These are phyloP conservation scores for Passerculus sandwichensis DNA, from an alignment of 2,797 vertebrate species.

Conservation along the genomic window DNA sequence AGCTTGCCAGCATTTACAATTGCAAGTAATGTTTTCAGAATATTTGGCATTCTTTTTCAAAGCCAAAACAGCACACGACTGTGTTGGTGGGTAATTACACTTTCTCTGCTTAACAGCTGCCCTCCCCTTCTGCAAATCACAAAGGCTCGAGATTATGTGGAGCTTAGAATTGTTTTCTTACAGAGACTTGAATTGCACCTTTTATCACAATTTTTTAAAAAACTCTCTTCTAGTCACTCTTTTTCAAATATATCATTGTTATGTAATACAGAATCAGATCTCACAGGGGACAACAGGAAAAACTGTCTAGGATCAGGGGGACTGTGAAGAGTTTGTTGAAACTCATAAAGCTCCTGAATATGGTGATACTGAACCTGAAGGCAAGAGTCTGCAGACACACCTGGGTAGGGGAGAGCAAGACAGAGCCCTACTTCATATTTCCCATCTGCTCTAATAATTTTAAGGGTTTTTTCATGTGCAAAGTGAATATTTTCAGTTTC, in stretches of 20 bases:
- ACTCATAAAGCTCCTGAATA: not conserved
- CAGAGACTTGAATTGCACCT: not conserved
- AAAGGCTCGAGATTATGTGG: not conserved
- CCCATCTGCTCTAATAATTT: not conserved
- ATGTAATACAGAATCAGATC: not conserved
- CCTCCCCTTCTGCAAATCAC: not conserved
- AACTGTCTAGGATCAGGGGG: not conserved
- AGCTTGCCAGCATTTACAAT: not conserved
- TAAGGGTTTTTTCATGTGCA: not conserved
- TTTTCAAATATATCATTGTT: not conserved
- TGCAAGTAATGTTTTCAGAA: not conserved
- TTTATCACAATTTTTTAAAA: not conserved
- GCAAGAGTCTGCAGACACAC: not conserved
- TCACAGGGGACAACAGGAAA: not conserved
- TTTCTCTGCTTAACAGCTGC: not conserved
- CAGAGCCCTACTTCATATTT: not conserved
- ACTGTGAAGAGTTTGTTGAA: not conserved
- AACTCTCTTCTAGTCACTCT: not conserved
- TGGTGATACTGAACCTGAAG: not conserved
- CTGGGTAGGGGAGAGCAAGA: not conserved
- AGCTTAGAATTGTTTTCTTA: not conserved
- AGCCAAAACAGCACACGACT: not conserved
- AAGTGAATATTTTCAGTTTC: not conserved
- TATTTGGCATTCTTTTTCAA: not conserved
- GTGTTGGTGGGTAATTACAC: not conserved